Evolutionary conservation across 2,888 invertebrate species (phyloP), one percentile per base, ranked within the genome.

Genomic region (Agrotis puta): DNA sequence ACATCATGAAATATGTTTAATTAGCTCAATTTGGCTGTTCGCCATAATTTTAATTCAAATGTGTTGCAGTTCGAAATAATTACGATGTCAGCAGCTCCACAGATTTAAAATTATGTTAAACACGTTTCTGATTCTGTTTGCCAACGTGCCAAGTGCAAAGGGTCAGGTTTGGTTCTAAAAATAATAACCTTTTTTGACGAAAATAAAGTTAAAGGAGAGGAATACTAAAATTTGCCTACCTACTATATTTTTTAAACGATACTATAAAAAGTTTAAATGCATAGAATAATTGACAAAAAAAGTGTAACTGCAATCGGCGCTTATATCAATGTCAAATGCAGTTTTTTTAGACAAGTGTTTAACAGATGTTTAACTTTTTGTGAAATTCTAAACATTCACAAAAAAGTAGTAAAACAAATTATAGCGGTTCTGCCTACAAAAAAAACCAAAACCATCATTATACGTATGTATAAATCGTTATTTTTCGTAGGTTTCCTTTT

Each of bases 21-120:
- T 82, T 73, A 69, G 58, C 69, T 77, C 70, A 79, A 82, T 77
- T 79, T 80, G 73, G 77, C 70, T 22, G 47, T 45, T 58, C 56
- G 73, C 77, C 80, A 82, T 73, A 59, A 82, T 73, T 79, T 68
- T 50, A 79, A 79, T 64, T 54, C 13, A 4, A 39, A 54, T 56
- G 64, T 68, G 45, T 62, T 20, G 53, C 61, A 54, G 39, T 43
- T 53, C 53, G 66, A 73, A 78, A 72, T 78, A 72, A 72, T 77
- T 57, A 73, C 22, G 24, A 58, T 72, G 48, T 76, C 78, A 62
- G 20, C 73, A 27, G 47, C 50, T 43, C 22, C 9, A 24, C 22
- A 14, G 39, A 62, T 53, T 65, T 50, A n/a, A 39, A 50, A 69
- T 69, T 39, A 69, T 69, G 24, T 56, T 51, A 57, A 20, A 47